Conservation (phyloP, 2,888 invertebrate genomes). For the Stenotaenia linearis region DNA sequence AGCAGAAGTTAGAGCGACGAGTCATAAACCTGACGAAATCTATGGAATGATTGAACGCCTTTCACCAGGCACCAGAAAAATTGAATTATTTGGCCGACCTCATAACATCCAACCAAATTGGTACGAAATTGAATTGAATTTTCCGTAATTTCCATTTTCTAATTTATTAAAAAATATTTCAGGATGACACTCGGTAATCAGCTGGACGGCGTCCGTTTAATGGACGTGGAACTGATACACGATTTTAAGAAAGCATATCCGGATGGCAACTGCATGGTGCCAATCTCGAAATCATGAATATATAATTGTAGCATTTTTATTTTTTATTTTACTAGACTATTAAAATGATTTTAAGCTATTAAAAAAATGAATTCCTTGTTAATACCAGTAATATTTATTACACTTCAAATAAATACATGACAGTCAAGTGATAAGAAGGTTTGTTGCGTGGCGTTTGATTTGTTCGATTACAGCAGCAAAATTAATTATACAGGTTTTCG, state of each 20-base stretch:
- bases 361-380: neutral
- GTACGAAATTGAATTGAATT: constrained; percentile 50
- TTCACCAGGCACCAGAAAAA: constrained; percentile 93
- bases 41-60: constrained; percentile 95
- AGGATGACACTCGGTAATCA: constrained; percentile 86
- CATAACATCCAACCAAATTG: constrained; percentile 98
- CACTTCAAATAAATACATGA: constrained; percentile 28
- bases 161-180: constrained; percentile 30
- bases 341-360: neutral
- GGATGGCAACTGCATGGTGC: constrained; percentile 58
- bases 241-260: constrained; percentile 89
- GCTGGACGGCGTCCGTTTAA: constrained; percentile 85
- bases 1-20: constrained; percentile 94
- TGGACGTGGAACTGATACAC: constrained; percentile 84
- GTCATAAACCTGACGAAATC: constrained; percentile 97
- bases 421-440: constrained; percentile 27
- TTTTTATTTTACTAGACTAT: neutral
- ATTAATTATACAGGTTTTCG: constrained; percentile 21
- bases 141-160: neutral
- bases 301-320: neutral
- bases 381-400: constrained; percentile 28
- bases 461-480: constrained; percentile 20
- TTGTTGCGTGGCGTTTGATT: constrained; percentile 26
- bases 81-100: constrained; percentile 92
- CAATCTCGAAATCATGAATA: constrained; percentile 33